Evolutionary conservation across 2,888 invertebrate genomes (phyloP).

Genomic region (Perithous albicinctus): DNA sequence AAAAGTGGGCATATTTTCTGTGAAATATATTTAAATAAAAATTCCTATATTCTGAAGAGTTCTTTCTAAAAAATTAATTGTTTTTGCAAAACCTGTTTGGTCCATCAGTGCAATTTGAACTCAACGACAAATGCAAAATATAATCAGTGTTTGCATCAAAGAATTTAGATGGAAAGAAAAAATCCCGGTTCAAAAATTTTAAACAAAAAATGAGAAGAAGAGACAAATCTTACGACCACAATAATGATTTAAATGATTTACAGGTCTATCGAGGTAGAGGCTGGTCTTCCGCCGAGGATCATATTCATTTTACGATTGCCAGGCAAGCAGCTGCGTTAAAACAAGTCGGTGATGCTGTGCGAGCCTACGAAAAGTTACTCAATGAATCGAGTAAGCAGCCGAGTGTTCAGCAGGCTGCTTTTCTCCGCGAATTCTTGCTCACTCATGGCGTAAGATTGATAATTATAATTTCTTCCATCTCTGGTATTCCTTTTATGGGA

Average conservation of each 20-base stretch:
- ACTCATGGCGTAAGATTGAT: conserved; percentile 90
- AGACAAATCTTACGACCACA: background rate
- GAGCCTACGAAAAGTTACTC: conserved; percentile 92
- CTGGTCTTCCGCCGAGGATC: conserved; percentile 97
- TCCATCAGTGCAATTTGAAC: too few relatives aligned
- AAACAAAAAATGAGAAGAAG: too few relatives aligned
- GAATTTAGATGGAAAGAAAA: too few relatives aligned
- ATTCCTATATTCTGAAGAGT: too few relatives aligned
- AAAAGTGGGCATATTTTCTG: too few relatives aligned
- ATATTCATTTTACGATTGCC: conserved; percentile 97
- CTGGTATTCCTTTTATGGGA: background rate
- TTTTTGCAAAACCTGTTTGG: too few relatives aligned
- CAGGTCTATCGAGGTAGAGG: conserved; percentile 91
- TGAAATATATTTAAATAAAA: too few relatives aligned
- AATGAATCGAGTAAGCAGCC: conserved; percentile 90
- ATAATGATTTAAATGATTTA: conserved; percentile 42
- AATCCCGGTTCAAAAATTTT: too few relatives aligned
- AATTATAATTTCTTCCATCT: background rate
- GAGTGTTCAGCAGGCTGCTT: conserved; percentile 91
- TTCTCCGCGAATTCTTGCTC: conserved; percentile 94
- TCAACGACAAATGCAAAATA: too few relatives aligned
- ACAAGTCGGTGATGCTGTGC: conserved; percentile 89
- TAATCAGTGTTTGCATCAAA: too few relatives aligned
- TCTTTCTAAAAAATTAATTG: too few relatives aligned
- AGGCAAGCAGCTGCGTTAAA: conserved; percentile 94